Evolutionary conservation across 2,888 invertebrate genomes (phyloP), one percentile per base, ranked within the genome.

Genomic region (Camponotus fellah): DNA sequence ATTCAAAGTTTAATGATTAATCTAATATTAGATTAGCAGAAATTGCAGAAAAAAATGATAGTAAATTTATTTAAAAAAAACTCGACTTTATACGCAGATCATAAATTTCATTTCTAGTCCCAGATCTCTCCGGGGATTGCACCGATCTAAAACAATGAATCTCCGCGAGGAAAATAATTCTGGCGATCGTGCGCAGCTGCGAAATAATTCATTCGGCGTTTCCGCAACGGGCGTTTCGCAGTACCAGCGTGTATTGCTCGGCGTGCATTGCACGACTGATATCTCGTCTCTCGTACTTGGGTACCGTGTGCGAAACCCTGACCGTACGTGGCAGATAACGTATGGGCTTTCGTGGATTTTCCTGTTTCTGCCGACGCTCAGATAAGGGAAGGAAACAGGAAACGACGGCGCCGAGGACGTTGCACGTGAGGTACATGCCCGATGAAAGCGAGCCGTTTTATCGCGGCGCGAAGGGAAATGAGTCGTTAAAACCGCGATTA

Each of bases 311-410:
- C 79, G 79, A 79, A 26, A 79, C 69, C 79, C 79, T 79, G 79
- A 79, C 79, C 79, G 79, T 79, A 79, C 79, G 79, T 79, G 79
- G 79, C 60, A 75, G 88, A 86, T 83, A 89, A 88, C 87, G 82
- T 85, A 87, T 87, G 88, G 66, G 87, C 87, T 87, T 90, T 85
- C 85, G 88, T 86, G 88, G 90, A 88, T 92, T 92, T 92, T 91
- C 91, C 92, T 89, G 91, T 92, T 92, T 89, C 84, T 72, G 77
- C 71, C 72, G 79, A 58, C 82, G 71, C 82, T 66, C 34, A 46
- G 82, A 82, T 84, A 84, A 89, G 87, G 49, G 86, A 88, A 89
- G 90, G 89, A 90, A 90, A 89, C 85, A 87, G 91, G 90, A 92
- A 91, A 87, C 83, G 89, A 86, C 77, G 83, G 64, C 62, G 82